Conservation (phyloP, 2,888 invertebrate species). For the Argyresthia albistria region DNA sequence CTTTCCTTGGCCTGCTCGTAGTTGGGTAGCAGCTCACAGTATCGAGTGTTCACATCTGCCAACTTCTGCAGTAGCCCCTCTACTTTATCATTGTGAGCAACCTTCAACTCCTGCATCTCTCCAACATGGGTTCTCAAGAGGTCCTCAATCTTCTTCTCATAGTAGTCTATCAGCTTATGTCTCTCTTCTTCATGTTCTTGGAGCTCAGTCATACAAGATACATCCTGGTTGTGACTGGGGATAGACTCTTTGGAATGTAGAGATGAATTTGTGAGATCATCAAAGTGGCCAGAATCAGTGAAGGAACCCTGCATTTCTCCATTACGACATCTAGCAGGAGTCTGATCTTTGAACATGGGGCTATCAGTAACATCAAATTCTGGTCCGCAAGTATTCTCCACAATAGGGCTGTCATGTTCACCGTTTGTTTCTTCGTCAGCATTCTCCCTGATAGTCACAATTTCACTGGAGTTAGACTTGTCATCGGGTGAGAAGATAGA, state of each 20-base stretch:
- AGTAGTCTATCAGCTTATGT: constrained; percentile 77
- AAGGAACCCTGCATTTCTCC: constrained; percentile 82
- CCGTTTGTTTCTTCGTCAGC: constrained; percentile 46
- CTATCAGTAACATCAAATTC: constrained; percentile 63
- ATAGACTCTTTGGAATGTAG: constrained; percentile 84
- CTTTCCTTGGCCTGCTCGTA: constrained; percentile 81
- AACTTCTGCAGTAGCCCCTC: constrained; percentile 81
- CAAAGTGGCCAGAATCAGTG: constrained; percentile 90
- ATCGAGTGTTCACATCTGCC: constrained; percentile 82
- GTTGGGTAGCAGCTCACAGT: constrained; percentile 83
- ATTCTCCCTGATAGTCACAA: constrained; percentile 82
- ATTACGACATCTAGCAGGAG: constrained; percentile 54
- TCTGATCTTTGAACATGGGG: constrained; percentile 56
- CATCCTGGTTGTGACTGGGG: constrained; percentile 65
- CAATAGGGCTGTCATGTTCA: constrained; percentile 43
- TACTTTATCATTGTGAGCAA: constrained; percentile 84
- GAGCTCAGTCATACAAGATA: constrained; percentile 62
- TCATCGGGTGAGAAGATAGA: constrained; percentile 85
- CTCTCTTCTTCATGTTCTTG: constrained; percentile 76
- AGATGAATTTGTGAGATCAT: constrained; percentile 84
- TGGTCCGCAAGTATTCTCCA: constrained; percentile 40
- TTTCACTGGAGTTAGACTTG: constrained; percentile 83
- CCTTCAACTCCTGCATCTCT: constrained; percentile 83
- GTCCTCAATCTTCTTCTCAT: constrained; percentile 83
- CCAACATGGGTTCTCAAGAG: constrained; percentile 72